phyloP scores from a whole-genome alignment of 1,140 invertebrate genomes.

The Aphaenogaster rudis region DNA sequence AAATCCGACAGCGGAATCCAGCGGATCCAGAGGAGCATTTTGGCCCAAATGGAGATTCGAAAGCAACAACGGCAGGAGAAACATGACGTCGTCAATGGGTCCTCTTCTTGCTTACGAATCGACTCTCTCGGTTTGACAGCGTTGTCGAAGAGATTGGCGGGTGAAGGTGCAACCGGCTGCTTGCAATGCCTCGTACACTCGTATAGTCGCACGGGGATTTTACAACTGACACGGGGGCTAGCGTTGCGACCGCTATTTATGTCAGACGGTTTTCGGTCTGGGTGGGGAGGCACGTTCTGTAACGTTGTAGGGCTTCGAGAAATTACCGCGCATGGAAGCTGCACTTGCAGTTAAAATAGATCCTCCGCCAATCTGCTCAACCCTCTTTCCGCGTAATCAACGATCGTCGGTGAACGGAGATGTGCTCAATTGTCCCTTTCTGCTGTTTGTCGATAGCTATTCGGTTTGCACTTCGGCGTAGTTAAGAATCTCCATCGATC shows the following conservation, averaged over 20 bases:
- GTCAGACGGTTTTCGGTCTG: background rate
- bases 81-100: conserved; percentile 74
- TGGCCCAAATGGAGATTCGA: conserved; percentile 81
- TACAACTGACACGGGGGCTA: conserved; percentile 25
- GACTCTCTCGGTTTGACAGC: background rate
- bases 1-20: conserved; percentile 80
- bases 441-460: conserved; percentile 11
- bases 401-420: conserved; percentile 2
- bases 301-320: conserved; percentile 20
- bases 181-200: background rate
- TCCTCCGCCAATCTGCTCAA: conserved; percentile 21
- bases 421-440: background rate
- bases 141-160: background rate
- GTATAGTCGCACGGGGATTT: background rate
- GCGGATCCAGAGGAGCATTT: conserved; percentile 65
- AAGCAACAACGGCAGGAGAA: conserved; percentile 82
- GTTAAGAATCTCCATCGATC: background rate
- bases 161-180: background rate
- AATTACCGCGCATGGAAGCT: conserved; percentile 45
- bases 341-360: conserved; percentile 7
- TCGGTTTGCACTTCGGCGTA: background rate
- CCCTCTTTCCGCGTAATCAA: conserved; percentile 18
- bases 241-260: conserved; percentile 59
- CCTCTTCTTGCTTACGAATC: background rate
- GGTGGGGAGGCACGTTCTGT: background rate